Conservation (phyloP, 2,797 vertebrate genomes). For the Sebastes hubbsi region DNA sequence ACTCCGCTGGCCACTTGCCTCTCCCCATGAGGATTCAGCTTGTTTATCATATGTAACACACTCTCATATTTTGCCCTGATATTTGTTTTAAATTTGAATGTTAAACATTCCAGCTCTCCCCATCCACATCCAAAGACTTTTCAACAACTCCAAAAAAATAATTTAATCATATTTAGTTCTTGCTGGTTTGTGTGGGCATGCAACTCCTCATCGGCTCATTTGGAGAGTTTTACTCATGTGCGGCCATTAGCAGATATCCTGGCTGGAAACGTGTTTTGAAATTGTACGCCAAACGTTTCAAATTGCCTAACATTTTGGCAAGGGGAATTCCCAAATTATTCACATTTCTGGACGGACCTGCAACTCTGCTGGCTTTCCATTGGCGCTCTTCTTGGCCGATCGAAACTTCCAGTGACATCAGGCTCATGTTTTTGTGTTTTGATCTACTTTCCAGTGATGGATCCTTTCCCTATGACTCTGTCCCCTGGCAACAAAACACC, state of each 20-base stretch:
- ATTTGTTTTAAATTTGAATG: slow-evolving; percentile 57
- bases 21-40: slow-evolving; percentile 47
- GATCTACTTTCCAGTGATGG: slow-evolving; percentile 90
- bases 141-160: slow-evolving; percentile 13
- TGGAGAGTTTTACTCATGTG: slow-evolving; percentile 28
- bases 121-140: slow-evolving; percentile 24
- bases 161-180: slow-evolving; percentile 12
- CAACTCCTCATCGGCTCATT: slow-evolving; percentile 22
- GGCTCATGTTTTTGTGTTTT: slow-evolving; percentile 63
- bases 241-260: slow-evolving; percentile 33
- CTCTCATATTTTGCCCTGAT: slow-evolving; percentile 37
- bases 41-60: slow-evolving; percentile 60
- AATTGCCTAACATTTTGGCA: slow-evolving; percentile 46
- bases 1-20: slow-evolving; percentile 60
- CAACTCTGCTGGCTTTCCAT: slow-evolving; percentile 5
- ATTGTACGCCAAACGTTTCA: slow-evolving; percentile 35
- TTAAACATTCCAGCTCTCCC: slow-evolving; percentile 37
- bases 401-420: slow-evolving; percentile 46
- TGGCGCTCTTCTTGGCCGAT: slow-evolving; percentile 4
- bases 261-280: slow-evolving; percentile 51
- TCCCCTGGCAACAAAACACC: slow-evolving; percentile 98
- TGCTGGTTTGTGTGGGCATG: neutral
- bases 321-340: slow-evolving; percentile 44
- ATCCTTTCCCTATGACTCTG: slow-evolving; percentile 97
- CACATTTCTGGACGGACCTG: slow-evolving; percentile 33